Base-by-base conservation (phyloP, 2,797 vertebrate genomes). In the Triplophysa yarkandensis region DNA sequence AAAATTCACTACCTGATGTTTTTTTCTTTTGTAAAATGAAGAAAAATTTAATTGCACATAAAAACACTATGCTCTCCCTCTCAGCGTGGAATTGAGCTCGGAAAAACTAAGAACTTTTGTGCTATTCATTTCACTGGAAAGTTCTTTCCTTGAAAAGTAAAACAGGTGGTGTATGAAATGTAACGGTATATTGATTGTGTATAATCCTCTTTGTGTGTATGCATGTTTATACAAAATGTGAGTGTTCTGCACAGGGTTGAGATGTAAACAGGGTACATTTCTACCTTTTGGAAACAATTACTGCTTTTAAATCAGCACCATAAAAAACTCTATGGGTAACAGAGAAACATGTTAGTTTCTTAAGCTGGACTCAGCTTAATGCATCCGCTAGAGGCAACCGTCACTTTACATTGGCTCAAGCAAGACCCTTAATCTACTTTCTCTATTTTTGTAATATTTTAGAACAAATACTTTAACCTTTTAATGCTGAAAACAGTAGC, bases 181-280 rank as follows among this genome's bases (percentile, higher is more conserved):
- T 16, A 16, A 57, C 43, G 36, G 25, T 23, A 52, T n/a, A 58
- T 30, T 58, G 16, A 32, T 36, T 32, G 16, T 44, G 28, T 39
- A 21, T 50, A 13, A 68, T 39, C 21, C 6, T 68, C 19, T 23
- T 19, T 41, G 25, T 11, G 23, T 19, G 8, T 46, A 28, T 61
- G n/a, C 19, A 63, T 43, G 54, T 58, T 34, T 46, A 57, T 66
- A 54, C 36, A 61, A 50, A 41, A 71, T 32, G 23, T n/a, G 54
- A 57, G 34, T 57, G 52, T 14, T 66, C 6, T 58, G 8, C 69
- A 64, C 57, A 68, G 55, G 64, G 21, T 55, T 57, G 57, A 48
- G 46, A 43, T 43, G 55, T 64, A 25, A 68, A 64, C 64, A 64
- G 76, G 76, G 57, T 77, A 63, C 55, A n/a, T 74, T 55, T 68